Percentiles rank a stretch among this genome's conserved stretches.
Evolutionary conservation across 2,888 invertebrate species (phyloP).

Genomic region (Sarcophaga subvicina): DNA sequence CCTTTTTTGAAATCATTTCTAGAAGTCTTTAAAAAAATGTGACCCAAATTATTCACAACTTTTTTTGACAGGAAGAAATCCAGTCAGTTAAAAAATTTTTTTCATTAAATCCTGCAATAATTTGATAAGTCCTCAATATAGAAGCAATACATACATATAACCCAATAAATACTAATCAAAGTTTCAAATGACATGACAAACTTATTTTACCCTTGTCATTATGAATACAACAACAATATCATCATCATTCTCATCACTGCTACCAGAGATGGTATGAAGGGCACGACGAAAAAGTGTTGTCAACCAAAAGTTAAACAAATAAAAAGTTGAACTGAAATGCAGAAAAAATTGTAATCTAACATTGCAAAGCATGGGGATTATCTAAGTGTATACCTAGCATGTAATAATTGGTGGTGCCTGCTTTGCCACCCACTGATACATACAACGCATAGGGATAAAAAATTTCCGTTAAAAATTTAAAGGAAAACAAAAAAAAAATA

Average conservation of each 20-base stretch:
- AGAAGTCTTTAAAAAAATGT: not conserved
- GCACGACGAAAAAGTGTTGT: slow-evolving; percentile 3
- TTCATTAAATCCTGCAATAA: not conserved
- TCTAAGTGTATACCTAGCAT: slow-evolving; percentile 97
- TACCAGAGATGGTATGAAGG: not conserved
- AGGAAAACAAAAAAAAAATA: not conserved
- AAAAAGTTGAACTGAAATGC: not conserved
- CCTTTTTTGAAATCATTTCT: not conserved
- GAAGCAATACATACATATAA: not conserved
- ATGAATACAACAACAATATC: not conserved
- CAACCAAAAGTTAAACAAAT: not conserved
- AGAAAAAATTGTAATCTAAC: slow-evolving; percentile 76
- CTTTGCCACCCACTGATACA: slow-evolving; percentile 88
- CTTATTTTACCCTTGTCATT: slow-evolving; percentile 30
- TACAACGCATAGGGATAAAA: slow-evolving; percentile 90
- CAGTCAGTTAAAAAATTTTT: not conserved
- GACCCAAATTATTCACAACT: not conserved
- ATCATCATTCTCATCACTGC: not conserved
- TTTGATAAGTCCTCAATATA: slow-evolving; percentile 13
- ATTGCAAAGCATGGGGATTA: slow-evolving; percentile 87
- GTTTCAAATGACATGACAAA: slow-evolving; percentile 20
- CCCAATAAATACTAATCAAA: slow-evolving; percentile 27
- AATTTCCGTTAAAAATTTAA: slow-evolving; percentile 86
- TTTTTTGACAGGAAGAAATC: not conserved
- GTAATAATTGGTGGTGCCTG: slow-evolving; percentile 89